Conservation (phyloP, 2,888 invertebrate species). For the Plemyria rubiginata region DNA sequence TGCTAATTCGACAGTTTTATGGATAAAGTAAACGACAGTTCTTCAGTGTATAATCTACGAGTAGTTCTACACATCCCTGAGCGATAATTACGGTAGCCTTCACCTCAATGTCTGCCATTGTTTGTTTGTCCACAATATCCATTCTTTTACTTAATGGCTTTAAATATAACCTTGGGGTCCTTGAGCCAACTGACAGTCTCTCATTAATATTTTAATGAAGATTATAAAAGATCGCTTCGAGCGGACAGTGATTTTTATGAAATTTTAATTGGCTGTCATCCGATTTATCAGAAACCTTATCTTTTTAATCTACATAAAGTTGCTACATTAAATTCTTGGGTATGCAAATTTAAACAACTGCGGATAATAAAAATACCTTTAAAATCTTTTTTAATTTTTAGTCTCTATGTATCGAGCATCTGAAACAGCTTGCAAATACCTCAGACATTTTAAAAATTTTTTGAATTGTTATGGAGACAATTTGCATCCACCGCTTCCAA, state of each 20-base stretch:
- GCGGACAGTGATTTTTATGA: conserved; percentile 21
- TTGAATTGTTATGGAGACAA: conserved; percentile 4
- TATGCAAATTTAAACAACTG: conserved; percentile 9
- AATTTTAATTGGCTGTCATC: conserved; percentile 23
- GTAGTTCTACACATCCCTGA: conserved; percentile 30
- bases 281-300: conserved; percentile 15
- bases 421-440: conserved; percentile 7
- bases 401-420: conserved; percentile 4
- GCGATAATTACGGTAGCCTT: conserved; percentile 40
- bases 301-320: conserved; percentile 18
- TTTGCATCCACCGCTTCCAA: conserved; percentile 17
- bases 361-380: neutral
- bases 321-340: conserved; percentile 20
- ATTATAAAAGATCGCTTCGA: conserved; percentile 21
- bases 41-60: neutral
- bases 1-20: too few relatives aligned
- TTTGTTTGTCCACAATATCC: conserved; percentile 34
- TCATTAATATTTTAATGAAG: conserved; percentile 28
- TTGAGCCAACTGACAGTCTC: conserved; percentile 24
- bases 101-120: conserved; percentile 42
- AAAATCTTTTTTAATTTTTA: conserved; percentile 1
- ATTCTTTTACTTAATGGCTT: conserved; percentile 32
- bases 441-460: conserved; percentile 3
- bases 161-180: conserved; percentile 29
- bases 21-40: too few relatives aligned